Base-by-base conservation (phyloP, 2,888 invertebrate species). In the Hypolimnas misippus region DNA sequence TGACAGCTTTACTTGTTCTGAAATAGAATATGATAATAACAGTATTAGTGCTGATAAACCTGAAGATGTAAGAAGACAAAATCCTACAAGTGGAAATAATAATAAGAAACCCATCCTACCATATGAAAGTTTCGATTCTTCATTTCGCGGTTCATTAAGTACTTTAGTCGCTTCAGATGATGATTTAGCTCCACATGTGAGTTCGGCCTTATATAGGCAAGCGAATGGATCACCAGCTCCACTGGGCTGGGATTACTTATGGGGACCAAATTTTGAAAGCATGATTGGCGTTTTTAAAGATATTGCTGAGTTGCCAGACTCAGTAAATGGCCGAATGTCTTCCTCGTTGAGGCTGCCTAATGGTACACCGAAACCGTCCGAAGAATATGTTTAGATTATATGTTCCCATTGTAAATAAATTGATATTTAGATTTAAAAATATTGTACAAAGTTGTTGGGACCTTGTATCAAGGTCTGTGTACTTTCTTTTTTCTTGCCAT, bases 1-100 rank as follows among this genome's bases (percentile, higher is more conserved):
- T 87, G 98, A 99, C 82, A 98, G 98, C 74, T 99, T 99, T 90
- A 99, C 98, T 10, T 99, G 98, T 89, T 98, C 98, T 0, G 98
- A 98, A 92, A 98, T 98, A 80, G 99, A 99, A 85, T 98, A 98
- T 82, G 98, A 98, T 78, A 97, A 98, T 80, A 96, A 97, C 76
- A 96, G 96, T 76, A 91, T 97, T 67, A 95, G 94, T 58, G 96
- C 96, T 14, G 96, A 96, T 78, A 96, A 97, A 78, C 92, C 93
- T 62, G 94, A 94, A 72, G 94, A 93, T 72, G 93, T 94, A 42
- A 89, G 94, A 64, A 92, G 94, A 73, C 87, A 81, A 68, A 94
- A 93, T 73, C 91, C 93, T 16, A 93, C 85, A 66, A 94, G 84
- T 67, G 88, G 86, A 66, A 92, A 82, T 81, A 93, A 76, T 83